Evolutionary conservation across 2,797 vertebrate species (phyloP), one percentile per base, ranked within the genome.

Genomic region (Poeciliopsis presidionis): DNA sequence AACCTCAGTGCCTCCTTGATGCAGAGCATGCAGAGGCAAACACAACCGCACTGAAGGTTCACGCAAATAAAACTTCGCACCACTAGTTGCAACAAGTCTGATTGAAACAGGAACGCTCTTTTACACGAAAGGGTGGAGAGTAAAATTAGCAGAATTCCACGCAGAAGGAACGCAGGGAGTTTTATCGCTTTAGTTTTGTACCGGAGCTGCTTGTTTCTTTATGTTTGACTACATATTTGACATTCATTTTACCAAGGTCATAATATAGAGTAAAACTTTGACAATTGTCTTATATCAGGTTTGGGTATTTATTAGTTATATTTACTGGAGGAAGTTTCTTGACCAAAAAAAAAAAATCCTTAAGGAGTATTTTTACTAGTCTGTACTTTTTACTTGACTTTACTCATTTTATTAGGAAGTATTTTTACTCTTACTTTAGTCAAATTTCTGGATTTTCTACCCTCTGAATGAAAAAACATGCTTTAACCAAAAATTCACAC

Each of bases 81-180:
- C 61, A 39, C 85, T 1, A 20, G 88, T 86, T 81, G 9, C 28
- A 71, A 91, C 88, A 91, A 25, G 90, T 79, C 82, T 79, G 7
- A 47, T 65, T 49, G 43, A 61, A 41, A 80, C 46, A 74, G 84
- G 84, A 92, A 92, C 89, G 78, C 13, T 76, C 5, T 2, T 39
- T 73, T 71, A 28, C 6, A 5, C 0, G 12, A 12, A 75, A 71
- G 22, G 13, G 39, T 5, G 65, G 9, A 53, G 69, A 55, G 30
- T 3, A 55, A 14, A 28, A 7, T 25, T 16, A 59, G 5, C 33
- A 20, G n/a, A 76, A 49, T 5, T 9, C 0, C 8, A 20, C 2
- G 36, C 11, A 41, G 65, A 43, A 43, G 3, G 20, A 70, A 70
- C 0, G 2, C 4, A 8, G 22, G 22, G 14, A 70, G 41, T 70